Percentiles rank a stretch among this genome's conserved stretches.
phyloP scores from a whole-genome alignment of 1,140 invertebrate species.

The Holotrichia oblita region DNA sequence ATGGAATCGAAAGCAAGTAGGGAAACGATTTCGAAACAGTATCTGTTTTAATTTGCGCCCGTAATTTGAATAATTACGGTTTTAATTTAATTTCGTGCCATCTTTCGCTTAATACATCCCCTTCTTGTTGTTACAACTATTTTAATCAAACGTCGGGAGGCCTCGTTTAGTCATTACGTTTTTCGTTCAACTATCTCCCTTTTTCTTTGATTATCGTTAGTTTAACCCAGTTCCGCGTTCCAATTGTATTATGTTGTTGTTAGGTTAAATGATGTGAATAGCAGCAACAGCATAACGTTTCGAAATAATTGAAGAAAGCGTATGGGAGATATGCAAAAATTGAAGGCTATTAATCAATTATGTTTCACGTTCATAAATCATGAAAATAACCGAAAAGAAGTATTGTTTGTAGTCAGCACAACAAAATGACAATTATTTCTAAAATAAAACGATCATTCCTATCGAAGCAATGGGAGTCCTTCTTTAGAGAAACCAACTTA shows the following conservation, averaged over 20 bases:
- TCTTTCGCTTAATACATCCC: not conserved
- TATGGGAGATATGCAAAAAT: no score
- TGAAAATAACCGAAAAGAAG: no score
- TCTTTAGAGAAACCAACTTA: no score
- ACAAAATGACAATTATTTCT: no score
- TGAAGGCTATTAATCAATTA: no score
- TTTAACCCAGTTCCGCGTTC: not conserved
- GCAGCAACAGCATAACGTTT: no score
- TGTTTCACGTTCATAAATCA: no score
- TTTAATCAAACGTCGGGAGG: not conserved
- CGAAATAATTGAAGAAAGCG: no score
- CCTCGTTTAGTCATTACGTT: not conserved
- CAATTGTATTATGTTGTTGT: not conserved
- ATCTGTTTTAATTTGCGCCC: slow-evolving; percentile 12
- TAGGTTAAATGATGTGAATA: no score
- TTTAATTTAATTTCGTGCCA: slow-evolving; percentile 3
- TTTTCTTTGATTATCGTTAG: not conserved
- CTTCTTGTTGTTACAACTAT: not conserved
- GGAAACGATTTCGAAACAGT: slow-evolving; percentile 3
- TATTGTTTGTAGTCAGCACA: no score
- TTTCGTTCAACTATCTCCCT: not conserved
- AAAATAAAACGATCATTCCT: no score
- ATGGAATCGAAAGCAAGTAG: not conserved
- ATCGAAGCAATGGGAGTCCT: no score
- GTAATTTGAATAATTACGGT: slow-evolving; percentile 13